Evolutionary conservation across 2,888 invertebrate species (phyloP), one percentile per base, ranked within the genome.

Genomic region (Pantelozetes paolii): DNA sequence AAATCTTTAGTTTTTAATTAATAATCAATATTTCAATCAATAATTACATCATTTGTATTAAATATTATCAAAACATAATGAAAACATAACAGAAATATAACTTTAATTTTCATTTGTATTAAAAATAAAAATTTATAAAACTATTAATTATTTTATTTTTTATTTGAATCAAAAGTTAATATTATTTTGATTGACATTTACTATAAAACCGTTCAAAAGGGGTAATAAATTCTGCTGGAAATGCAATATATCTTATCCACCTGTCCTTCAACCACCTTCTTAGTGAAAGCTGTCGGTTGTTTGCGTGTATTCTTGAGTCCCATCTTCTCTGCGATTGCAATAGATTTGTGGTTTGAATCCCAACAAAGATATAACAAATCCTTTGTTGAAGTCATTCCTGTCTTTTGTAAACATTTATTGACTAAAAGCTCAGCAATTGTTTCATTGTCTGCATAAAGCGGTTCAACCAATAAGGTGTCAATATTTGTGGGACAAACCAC

Each of bases 391-490:
- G 36, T 11, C 3, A 20, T 23, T 1, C 36, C 8, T n/a, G 26
- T n/a, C 26, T 20, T 20, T 6, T 40, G 11, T 40, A 2, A 54
- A 26, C 59, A 57, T 36, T 54, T 26, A 2, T 6, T 11, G 9
- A 67, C 9, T 18, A 40, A 23, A n/a, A 74, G 70, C 71, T 77
- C 77, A 13, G 77, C 76, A 15, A 76, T 73, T 28, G 26, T 59
- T 13, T 73, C 62, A 26, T 74, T 72, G 50, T 77, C 75, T 1
- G 77, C 76, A 40, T 77, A 77, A 18, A 77, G 40, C 0, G 77
- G 77, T 23, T 76, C 77, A 13, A 77, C 71, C 28, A 71, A 54
- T 13, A 72, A 67, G 0, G 73, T 70, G 13, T 71, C 50, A 15
- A 23, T 2, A 11, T 0, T 18, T 8, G 40, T 23, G 0, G n/a